phyloP scores from a whole-genome alignment of 2,888 invertebrate genomes.

The Liopterus haemorrhoidalis region DNA sequence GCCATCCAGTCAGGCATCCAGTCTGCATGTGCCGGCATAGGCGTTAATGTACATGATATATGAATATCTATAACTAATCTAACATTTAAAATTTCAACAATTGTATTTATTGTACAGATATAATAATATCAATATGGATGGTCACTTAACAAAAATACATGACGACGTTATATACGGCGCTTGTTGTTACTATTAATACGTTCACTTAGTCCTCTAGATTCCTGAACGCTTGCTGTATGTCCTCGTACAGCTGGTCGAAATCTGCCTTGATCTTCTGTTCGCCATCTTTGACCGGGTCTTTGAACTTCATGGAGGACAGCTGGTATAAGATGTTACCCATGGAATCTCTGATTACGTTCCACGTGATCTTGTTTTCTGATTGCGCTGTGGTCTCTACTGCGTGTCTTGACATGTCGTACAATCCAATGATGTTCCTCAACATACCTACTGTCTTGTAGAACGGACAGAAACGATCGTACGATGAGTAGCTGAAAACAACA shows the following conservation, averaged over 20 bases:
- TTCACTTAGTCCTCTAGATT: conserved; percentile 88
- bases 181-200: neutral
- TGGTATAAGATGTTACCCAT: conserved; percentile 96
- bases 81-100: conserved; percentile 21
- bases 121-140: conserved; percentile 23
- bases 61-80: conserved; percentile 12
- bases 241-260: conserved; percentile 94
- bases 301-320: conserved; percentile 98
- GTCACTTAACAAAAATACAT: conserved; percentile 12
- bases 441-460: conserved; percentile 99
- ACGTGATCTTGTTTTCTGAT: conserved; percentile 98
- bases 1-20: neutral
- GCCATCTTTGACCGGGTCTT: conserved; percentile 98
- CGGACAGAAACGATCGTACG: conserved; percentile 96
- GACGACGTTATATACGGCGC: conserved; percentile 1
- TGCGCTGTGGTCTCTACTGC: conserved; percentile 98
- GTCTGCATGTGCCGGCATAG: too few relatives aligned
- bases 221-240: conserved; percentile 95
- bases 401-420: conserved; percentile 97
- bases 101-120: conserved; percentile 21
- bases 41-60: conserved; percentile 18
- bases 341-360: conserved; percentile 94
- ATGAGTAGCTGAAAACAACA: conserved; percentile 60
- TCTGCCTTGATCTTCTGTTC: conserved; percentile 96
- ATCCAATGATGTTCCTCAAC: conserved; percentile 95